Evolutionary conservation across 2,888 invertebrate species (phyloP).

Genomic region (Caradrina kadenii): DNA sequence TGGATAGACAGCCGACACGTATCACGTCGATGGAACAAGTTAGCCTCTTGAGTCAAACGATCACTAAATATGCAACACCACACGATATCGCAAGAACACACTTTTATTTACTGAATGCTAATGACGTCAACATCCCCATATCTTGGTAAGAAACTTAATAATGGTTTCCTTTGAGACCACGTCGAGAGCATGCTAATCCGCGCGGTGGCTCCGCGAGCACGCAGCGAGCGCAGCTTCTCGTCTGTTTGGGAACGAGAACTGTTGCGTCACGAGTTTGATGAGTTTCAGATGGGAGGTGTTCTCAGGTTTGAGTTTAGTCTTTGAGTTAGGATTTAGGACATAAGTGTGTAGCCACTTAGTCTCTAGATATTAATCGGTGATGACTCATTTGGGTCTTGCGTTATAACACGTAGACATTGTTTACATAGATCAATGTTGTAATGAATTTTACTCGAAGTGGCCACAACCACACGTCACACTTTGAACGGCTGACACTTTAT

Average conservation of each 20-base stretch:
- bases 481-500: neutral
- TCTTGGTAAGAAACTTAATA: conserved; percentile 51
- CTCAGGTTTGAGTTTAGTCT: conserved; percentile 9
- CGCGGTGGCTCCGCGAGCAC: conserved; percentile 35
- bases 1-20: neutral
- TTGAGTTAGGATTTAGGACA: conserved; percentile 15
- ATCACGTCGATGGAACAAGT: neutral
- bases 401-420: too few relatives aligned
- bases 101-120: conserved; percentile 43
- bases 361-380: neutral
- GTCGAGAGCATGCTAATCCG: conserved; percentile 54
- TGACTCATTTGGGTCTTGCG: neutral
- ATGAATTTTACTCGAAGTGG: neutral
- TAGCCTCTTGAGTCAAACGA: conserved; percentile 1
- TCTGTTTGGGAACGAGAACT: conserved; percentile 7
- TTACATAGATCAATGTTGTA: too few relatives aligned
- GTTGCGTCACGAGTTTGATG: conserved; percentile 39
- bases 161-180: conserved; percentile 48
- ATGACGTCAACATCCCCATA: conserved; percentile 32
- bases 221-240: neutral
- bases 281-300: conserved; percentile 26
- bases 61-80: conserved; percentile 1
- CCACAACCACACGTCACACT: neutral
- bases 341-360: neutral
- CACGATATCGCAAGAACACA: neutral